Conservation (phyloP, 2,888 invertebrate species). For the Colletes collaris region DNA sequence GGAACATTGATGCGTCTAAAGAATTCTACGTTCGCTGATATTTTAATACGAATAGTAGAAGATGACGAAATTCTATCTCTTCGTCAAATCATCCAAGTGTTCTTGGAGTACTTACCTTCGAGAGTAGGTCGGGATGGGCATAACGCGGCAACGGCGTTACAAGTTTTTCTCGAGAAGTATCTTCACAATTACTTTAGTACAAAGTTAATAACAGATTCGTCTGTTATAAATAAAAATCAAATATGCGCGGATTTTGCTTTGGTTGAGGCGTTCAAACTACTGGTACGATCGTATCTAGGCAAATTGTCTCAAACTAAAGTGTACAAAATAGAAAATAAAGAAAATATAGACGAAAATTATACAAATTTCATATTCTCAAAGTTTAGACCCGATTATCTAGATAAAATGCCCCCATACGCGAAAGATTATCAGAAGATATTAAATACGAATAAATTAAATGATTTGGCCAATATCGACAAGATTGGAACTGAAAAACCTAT, state of each 20-base stretch:
- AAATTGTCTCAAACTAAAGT: constrained; percentile 81
- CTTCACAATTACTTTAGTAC: constrained; percentile 74
- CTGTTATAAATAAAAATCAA: constrained; percentile 68
- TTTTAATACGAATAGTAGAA: constrained; percentile 83
- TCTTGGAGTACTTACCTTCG: constrained; percentile 88
- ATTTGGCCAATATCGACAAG: constrained; percentile 64
- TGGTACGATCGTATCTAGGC: constrained; percentile 86
- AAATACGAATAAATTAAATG: constrained; percentile 64
- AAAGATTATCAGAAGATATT: constrained; percentile 72
- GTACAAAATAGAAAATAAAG: constrained; percentile 69
- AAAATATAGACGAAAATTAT: constrained; percentile 57
- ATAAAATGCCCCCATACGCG: constrained; percentile 84
- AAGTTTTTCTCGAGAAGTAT: constrained; percentile 80
- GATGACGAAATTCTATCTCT: constrained; percentile 81
- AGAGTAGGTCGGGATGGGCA: constrained; percentile 85
- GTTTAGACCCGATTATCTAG: constrained; percentile 83
- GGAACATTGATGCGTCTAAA: constrained; percentile 84
- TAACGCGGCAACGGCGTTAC: constrained; percentile 80
- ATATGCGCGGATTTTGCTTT: constrained; percentile 82
- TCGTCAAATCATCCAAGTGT: constrained; percentile 84
- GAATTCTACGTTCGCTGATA: constrained; percentile 83
- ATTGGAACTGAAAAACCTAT: constrained; percentile 60
- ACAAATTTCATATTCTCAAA: constrained; percentile 83
- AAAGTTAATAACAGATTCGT: constrained; percentile 58
- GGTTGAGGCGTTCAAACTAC: constrained; percentile 85